Conservation (phyloP, 2,888 invertebrate genomes). For the Muschampia plurimacula region DNA sequence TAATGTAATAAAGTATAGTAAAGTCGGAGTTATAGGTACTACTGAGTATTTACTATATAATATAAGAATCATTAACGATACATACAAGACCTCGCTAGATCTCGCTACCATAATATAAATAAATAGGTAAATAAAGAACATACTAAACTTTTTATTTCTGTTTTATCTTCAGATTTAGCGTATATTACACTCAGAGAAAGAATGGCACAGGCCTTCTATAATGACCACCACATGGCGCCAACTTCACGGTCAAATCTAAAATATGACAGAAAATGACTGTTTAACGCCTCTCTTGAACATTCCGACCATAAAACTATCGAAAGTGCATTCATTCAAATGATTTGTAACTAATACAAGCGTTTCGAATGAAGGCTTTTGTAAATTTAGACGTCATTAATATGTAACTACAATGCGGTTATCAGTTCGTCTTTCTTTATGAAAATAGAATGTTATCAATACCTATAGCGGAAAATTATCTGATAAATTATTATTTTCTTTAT, state of each 20-base stretch:
- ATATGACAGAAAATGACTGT: conserved; percentile 63
- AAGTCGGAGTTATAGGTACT: no score
- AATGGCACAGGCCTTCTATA: conserved; percentile 38
- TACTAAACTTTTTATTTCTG: background rate
- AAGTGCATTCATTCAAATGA: conserved; percentile 40
- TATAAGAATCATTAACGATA: no score
- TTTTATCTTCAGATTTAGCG: conserved; percentile 43
- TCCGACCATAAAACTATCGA: conserved; percentile 47
- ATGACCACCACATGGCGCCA: conserved; percentile 71
- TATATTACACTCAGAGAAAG: conserved; percentile 46
- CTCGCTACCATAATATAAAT: no score
- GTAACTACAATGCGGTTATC: no score
- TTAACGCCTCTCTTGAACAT: conserved; percentile 61
- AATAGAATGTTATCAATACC: no score
- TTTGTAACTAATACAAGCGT: conserved; percentile 13
- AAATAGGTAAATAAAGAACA: no score
- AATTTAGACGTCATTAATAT: conserved; percentile 33
- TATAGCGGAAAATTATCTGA: no score
- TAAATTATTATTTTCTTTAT: no score
- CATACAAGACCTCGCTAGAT: no score
- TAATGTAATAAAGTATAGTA: no score
- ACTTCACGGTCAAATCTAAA: conserved; percentile 64
- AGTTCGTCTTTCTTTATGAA: no score
- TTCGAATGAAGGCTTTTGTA: conserved; percentile 24
- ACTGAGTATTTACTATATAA: no score